Evolutionary conservation across 2,888 invertebrate species (phyloP).

Genomic region (Seira sanloemensis): DNA sequence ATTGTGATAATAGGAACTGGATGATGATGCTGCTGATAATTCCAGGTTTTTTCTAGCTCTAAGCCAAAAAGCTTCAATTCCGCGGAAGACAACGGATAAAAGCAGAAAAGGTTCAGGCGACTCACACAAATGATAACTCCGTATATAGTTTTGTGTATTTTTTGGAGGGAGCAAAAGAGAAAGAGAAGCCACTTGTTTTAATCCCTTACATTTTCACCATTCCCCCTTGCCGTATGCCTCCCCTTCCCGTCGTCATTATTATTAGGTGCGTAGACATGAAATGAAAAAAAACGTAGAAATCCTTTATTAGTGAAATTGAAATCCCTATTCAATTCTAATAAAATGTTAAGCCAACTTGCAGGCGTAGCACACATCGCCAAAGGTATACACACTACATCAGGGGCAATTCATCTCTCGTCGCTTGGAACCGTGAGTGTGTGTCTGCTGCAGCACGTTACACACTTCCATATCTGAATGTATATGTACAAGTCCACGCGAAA

Average conservation of each 20-base stretch:
- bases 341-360: neutral
- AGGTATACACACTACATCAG: conserved; percentile 40
- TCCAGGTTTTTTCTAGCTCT: neutral
- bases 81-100: neutral
- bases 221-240: conserved; percentile 38
- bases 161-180: neutral
- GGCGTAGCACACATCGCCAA: neutral
- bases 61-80: neutral
- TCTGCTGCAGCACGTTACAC: too few species aligned
- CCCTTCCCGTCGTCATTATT: conserved; percentile 42
- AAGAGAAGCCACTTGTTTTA: conserved; percentile 60
- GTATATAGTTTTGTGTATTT: neutral
- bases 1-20: neutral
- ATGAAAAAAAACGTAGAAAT: neutral
- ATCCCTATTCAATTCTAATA: neutral
- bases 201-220: conserved; percentile 44
- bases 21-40: conserved; percentile 21
- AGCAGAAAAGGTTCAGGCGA: too few species aligned
- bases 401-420: conserved; percentile 43
- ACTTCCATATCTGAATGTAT: neutral
- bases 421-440: too few species aligned
- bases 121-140: neutral
- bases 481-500: neutral
- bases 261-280: conserved; percentile 48
- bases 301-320: neutral